Base-by-base conservation (phyloP, 2,888 invertebrate species). In the Ethmia dodecea region DNA sequence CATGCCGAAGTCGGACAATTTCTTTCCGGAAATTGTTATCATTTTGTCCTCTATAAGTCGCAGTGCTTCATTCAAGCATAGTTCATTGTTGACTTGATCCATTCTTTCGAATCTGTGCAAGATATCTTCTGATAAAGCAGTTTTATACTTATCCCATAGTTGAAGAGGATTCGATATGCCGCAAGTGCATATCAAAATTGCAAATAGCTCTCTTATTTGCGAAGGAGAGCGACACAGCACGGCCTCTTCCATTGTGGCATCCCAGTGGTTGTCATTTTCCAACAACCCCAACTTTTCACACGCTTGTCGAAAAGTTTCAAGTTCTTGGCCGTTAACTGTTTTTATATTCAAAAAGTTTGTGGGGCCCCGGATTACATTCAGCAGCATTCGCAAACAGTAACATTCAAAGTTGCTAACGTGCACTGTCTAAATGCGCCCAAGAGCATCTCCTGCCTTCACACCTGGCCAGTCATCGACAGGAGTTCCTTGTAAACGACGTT, bases 241-340 rank as follows among this genome's bases (percentile, higher is more conserved):
- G 0, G 61, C 60, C 35, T 72, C 65, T 31, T 48, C 42, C 33
- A 64, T 34, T 29, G 52, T 48, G 14, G 22, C 32, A 34, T 57
- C 39, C 64, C 63, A 70, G 28, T 64, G 56, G 15, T 31, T 36
- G 38, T 69, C 63, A 40, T 66, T 49, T 46, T 70, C 60, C 14
- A 74, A 41, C 33, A 73, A 40, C 3, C 59, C 54, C 16, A 47
- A 29, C 8, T 37, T 40, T 34, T 52, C 37, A 44, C 66, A 67
- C 26, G 62, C 60, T 27, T 47, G 24, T 38, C 55, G 38, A 38
- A 52, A 73, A 10, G 61, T 64, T 28, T 28, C 30, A 39, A 43
- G 39, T 13, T 48, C 25, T 16, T 38, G 37, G 13, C 57, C 55
- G 33, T 65, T 42, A 8, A 65, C 49, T 10, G 45, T 70, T 49